A percentile compares a stretch with the other conserved stretches of the same genome.
phyloP scores from a whole-genome alignment of 1,140 invertebrate genomes.

The Hylyphantes graminicola region DNA sequence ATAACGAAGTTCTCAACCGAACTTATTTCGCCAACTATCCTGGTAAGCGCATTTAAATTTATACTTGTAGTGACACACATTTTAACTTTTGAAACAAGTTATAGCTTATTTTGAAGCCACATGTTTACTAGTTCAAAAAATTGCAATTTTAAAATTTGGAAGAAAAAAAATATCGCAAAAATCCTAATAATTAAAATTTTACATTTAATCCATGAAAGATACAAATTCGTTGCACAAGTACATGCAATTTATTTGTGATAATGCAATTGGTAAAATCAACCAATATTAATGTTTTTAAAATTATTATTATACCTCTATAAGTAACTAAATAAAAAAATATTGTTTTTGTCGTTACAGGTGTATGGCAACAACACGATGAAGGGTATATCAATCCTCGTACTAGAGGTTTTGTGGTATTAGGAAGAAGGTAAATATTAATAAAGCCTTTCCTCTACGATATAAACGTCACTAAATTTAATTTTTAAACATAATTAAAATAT shows the following conservation, averaged over 20 bases:
- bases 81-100: too few relatives aligned
- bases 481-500: not conserved
- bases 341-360: conserved; percentile 61
- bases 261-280: not conserved
- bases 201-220: too few relatives aligned
- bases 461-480: not conserved
- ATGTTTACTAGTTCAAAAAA: too few relatives aligned
- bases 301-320: not conserved
- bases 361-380: conserved; percentile 74
- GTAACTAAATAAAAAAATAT: too few relatives aligned
- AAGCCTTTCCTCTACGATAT: not conserved
- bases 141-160: too few relatives aligned
- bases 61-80: too few relatives aligned
- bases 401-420: conserved; percentile 73
- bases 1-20: not conserved
- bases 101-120: too few relatives aligned
- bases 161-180: too few relatives aligned
- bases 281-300: not conserved
- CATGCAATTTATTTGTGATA: too few relatives aligned
- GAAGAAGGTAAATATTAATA: conserved; percentile 67
- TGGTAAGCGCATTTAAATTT: not conserved
- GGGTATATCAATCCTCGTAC: conserved; percentile 71
- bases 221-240: too few relatives aligned
- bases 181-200: too few relatives aligned
- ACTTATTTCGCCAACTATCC: conserved; percentile 10